Evolutionary conservation across 2,113 vertebrate species (phyloP).

Genomic region (Ibidorhyncha struthersii): DNA sequence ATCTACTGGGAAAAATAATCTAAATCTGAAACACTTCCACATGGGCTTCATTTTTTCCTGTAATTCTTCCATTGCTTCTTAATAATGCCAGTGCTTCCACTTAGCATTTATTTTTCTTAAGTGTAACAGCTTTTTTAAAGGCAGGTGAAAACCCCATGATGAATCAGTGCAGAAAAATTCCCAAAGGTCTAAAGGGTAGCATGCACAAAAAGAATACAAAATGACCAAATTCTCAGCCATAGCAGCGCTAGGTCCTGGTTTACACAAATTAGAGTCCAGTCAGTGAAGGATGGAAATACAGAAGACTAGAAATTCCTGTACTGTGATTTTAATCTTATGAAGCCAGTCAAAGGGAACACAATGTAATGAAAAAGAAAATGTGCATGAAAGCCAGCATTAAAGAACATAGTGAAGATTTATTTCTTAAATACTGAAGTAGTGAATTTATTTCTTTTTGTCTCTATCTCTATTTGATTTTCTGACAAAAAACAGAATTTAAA

Average conservation of each 20-base stretch:
- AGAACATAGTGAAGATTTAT: background rate
- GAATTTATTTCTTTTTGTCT: background rate
- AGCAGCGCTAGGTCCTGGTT: background rate
- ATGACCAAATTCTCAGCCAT: background rate
- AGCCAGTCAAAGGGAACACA: background rate
- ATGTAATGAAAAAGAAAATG: background rate
- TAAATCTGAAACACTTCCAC: constrained; percentile 10
- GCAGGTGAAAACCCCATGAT: background rate
- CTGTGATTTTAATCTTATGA: background rate
- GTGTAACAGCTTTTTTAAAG: background rate
- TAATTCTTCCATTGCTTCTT: background rate
- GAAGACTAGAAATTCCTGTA: background rate
- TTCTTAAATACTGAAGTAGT: background rate
- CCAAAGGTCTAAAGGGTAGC: background rate
- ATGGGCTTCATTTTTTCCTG: background rate
- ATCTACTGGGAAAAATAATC: background rate
- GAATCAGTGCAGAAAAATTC: background rate
- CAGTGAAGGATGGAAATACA: background rate
- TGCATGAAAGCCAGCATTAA: background rate
- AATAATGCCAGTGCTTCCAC: background rate
- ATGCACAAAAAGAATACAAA: background rate
- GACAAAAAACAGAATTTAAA: background rate
- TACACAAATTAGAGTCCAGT: background rate
- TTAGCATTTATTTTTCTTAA: background rate
- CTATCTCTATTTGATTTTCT: background rate